These are phyloP conservation scores for Brachylomia viminalis DNA, from an alignment of 2,888 invertebrate species.

Conservation along the genomic window DNA sequence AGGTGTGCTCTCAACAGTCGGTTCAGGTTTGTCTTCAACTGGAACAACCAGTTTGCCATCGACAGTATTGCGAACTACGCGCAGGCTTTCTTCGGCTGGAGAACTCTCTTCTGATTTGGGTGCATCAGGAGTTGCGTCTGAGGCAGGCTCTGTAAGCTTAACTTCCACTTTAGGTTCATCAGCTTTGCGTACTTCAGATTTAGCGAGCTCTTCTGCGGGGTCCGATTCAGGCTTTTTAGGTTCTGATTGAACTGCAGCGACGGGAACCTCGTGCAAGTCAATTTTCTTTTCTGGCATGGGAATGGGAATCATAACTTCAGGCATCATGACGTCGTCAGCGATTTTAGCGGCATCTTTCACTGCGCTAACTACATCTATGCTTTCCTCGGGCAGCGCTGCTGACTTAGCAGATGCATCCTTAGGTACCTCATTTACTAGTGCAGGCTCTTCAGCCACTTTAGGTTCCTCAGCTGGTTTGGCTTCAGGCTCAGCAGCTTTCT, in stretches of 20 bases:
- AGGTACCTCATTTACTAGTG: conserved; percentile 77
- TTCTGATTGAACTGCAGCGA: conserved; percentile 80
- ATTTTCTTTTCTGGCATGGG: conserved; percentile 81
- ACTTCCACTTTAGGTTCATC: conserved; percentile 61
- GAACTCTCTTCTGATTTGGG: conserved; percentile 52
- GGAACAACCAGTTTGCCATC: conserved; percentile 68
- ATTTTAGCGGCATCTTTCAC: conserved; percentile 78
- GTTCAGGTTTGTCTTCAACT: conserved; percentile 52
- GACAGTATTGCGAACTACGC: conserved; percentile 84
- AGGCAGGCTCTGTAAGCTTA: conserved; percentile 60
- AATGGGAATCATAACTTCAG: conserved; percentile 75
- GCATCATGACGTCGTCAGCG: conserved; percentile 81
- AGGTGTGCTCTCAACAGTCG: conserved; percentile 34
- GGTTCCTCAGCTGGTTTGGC: conserved; percentile 64
- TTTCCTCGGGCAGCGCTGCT: conserved; percentile 70
- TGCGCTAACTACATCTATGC: conserved; percentile 80
- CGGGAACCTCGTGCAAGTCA: conserved; percentile 75
- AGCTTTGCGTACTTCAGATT: conserved; percentile 51
- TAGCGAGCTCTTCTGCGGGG: conserved; percentile 60
- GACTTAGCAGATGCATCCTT: conserved; percentile 76
- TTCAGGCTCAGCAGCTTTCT: conserved; percentile 70
- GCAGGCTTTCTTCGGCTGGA: conserved; percentile 73
- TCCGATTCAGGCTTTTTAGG: conserved; percentile 73
- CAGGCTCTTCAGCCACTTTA: conserved; percentile 75
- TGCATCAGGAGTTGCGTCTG: conserved; percentile 33